A percentile compares a stretch with the other conserved stretches of the same genome.
phyloP scores from a whole-genome alignment of 2,797 vertebrate species.

The Channallabes apus region DNA sequence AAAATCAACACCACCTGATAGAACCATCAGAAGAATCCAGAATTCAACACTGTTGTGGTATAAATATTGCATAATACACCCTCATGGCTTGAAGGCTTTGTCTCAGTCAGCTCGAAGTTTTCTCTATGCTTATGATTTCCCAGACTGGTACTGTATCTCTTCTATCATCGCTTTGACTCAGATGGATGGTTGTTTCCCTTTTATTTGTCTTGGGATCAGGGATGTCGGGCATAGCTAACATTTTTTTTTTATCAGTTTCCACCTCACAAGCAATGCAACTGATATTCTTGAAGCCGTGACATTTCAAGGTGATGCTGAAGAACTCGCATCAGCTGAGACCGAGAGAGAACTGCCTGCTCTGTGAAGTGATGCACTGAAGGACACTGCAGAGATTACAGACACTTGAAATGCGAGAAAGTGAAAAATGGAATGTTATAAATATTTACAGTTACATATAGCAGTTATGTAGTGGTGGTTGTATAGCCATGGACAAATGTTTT shows the following conservation, averaged over 20 bases:
- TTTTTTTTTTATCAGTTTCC: not conserved
- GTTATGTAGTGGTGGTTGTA: not conserved
- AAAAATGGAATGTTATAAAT: not conserved
- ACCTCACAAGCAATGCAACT: not conserved
- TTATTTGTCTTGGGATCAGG: constrained; percentile 1
- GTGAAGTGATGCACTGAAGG: not conserved
- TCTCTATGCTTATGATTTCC: constrained; percentile 18
- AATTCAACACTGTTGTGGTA: not conserved
- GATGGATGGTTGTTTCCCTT: not conserved
- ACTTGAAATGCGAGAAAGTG: not conserved
- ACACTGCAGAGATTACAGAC: not conserved
- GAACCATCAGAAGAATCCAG: not conserved
- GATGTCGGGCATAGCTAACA: constrained; percentile 25
- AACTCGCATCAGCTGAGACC: not conserved
- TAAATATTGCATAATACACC: not conserved
- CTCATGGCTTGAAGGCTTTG: not conserved
- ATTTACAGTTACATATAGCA: too few species aligned
- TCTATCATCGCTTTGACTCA: not conserved
- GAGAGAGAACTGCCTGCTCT: not conserved
- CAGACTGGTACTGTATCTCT: constrained; percentile 10
- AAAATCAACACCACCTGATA: not conserved
- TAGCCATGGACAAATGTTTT: too few species aligned
- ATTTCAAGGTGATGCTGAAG: not conserved
- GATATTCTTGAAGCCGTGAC: not conserved
- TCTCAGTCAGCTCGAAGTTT: not conserved